Evolutionary conservation across 2,797 vertebrate genomes (phyloP), one percentile per base, ranked within the genome.

Genomic region (Thaleichthys pacificus): DNA sequence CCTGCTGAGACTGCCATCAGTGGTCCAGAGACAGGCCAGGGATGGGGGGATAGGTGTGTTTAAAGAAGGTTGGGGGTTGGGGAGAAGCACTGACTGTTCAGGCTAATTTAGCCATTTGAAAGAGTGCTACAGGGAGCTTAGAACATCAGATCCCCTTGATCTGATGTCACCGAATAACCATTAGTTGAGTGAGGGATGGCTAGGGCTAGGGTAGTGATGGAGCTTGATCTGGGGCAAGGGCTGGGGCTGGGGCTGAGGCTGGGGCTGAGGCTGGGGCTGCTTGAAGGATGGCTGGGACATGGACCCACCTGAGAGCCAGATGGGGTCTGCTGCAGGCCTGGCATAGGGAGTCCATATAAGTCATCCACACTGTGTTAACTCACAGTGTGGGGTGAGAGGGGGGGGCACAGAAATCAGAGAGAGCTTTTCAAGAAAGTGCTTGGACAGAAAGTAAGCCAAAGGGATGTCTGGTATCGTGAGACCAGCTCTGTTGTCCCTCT

Each of bases 401-500:
- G 83, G 78, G 81, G 22, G 22, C 5, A 58, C 19, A 58, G 56
- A 58, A 58, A n/a, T n/a, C 19, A 58, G 1, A 58, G 57, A 58
- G 57, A 58, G 42, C 42, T 47, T 47, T 12, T 47, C 42, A 47
- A 77, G 70, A 70, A 38, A 72, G 57, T 66, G 67, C 66, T 47
- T 73, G n/a, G 58, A 73, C 60, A 22, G 68, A 58, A 38, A 71
- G 70, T 66, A 71, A 66, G 64, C 69, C 63, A 75, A 35, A 66
- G 80, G 70, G 68, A 57, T 85, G 84, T 86, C 86, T 77, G 77
- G 84, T 71, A 82, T 76, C 79, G 82, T 80, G 83, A 88, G 87
- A 88, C 80, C 81, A 77, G 75, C 77, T 68, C 64, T 73, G 87
- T 85, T 88, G 87, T 90, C 85, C 84, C 71, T 84, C 84, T 92